Conservation (phyloP, 2,113 vertebrate species). For the Saccopteryx bilineata region DNA sequence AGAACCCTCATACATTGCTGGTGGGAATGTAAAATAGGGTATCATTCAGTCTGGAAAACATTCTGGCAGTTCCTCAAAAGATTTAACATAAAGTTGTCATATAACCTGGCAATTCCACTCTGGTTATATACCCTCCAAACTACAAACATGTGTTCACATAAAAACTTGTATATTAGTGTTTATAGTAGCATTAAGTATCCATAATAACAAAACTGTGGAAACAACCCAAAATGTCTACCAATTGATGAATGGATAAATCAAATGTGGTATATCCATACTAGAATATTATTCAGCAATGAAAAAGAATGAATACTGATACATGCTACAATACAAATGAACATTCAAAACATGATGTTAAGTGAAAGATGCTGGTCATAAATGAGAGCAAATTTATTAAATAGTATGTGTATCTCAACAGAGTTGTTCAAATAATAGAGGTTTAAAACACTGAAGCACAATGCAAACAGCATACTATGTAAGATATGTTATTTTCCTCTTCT, state of each 20-base stretch:
- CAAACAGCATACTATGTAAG: background rate
- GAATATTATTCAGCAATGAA: conserved; percentile 16
- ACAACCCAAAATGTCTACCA: conserved; percentile 28
- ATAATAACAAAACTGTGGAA: background rate
- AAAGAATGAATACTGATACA: conserved; percentile 30
- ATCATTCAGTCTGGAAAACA: background rate
- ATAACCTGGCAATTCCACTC: background rate
- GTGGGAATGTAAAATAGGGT: background rate
- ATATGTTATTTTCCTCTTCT: background rate
- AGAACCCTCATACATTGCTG: background rate
- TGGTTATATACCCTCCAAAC: background rate
- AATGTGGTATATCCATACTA: background rate
- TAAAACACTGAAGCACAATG: background rate
- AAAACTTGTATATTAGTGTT: background rate
- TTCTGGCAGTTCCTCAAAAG: background rate
- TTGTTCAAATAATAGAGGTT: background rate
- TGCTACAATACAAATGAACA: background rate
- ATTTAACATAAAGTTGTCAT: background rate
- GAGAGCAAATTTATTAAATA: background rate
- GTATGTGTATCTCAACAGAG: background rate
- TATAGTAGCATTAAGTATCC: background rate
- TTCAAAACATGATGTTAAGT: background rate
- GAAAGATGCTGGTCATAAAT: conserved; percentile 12
- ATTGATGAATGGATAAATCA: conserved; percentile 43
- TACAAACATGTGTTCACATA: background rate